Conservation (phyloP, 1,140 invertebrate genomes). For the Euschistus heros region DNA sequence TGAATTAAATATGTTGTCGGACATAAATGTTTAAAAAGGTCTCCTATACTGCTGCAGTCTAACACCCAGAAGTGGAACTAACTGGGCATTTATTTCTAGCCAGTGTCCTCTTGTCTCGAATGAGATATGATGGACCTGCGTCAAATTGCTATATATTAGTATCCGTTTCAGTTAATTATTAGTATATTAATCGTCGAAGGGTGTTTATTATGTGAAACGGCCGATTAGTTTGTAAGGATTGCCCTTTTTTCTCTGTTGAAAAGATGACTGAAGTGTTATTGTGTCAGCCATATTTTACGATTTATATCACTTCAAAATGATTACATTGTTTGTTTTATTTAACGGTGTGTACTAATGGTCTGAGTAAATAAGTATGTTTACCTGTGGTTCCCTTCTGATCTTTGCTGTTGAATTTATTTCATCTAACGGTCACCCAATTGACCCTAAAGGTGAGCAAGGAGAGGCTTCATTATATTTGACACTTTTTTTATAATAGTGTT, state of each 20-base stretch:
- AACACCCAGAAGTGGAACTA: not conserved
- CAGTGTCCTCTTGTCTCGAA: not conserved
- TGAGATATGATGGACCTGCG: not conserved
- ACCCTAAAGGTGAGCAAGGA: conserved; percentile 5
- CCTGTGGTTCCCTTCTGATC: conserved; percentile 3
- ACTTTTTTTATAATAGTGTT: not conserved
- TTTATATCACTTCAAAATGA: not conserved
- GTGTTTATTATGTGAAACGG: too few relatives aligned
- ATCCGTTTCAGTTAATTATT: too few relatives aligned
- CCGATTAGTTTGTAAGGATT: not conserved
- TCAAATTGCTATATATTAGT: not conserved
- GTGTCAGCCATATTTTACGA: conserved; percentile 6
- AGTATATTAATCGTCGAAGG: too few relatives aligned
- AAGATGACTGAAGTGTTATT: not conserved
- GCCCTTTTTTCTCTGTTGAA: not conserved
- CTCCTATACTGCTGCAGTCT: too few relatives aligned
- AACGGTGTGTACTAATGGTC: not conserved
- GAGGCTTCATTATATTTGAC: not conserved
- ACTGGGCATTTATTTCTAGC: conserved; percentile 1
- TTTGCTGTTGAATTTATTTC: conserved; percentile 3
- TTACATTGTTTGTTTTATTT: not conserved
- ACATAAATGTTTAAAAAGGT: too few relatives aligned
- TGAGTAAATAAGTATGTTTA: conserved; percentile 7
- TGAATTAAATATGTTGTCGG: too few relatives aligned
- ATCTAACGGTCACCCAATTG: conserved; percentile 16